Percentiles rank a stretch among this genome's conserved stretches.
phyloP scores from a whole-genome alignment of 2,888 invertebrate genomes.

The Acanthosepion lycidas region DNA sequence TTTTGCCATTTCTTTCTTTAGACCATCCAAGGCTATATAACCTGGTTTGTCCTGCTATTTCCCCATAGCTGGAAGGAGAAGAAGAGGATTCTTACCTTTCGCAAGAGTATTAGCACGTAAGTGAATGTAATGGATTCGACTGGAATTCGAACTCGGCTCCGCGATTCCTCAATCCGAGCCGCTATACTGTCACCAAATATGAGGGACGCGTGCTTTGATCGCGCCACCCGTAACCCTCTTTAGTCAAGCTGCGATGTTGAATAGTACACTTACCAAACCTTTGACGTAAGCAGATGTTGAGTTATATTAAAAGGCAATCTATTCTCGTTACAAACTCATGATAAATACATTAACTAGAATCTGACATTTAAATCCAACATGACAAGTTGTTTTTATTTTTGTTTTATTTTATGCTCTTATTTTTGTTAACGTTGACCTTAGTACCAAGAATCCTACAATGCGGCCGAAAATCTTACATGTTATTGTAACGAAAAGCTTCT shows the following conservation, averaged over 20 bases:
- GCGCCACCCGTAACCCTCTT: neutral
- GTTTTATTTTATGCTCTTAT: neutral
- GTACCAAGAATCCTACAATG: neutral
- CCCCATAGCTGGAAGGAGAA: too few species aligned
- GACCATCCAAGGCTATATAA: too few species aligned
- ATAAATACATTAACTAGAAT: neutral
- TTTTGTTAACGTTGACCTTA: neutral
- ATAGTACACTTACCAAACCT: neutral
- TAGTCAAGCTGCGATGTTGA: neutral
- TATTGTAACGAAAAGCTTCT: too few species aligned
- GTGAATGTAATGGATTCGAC: too few species aligned
- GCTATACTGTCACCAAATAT: neutral
- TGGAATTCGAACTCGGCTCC: too few species aligned
- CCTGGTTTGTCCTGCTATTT: too few species aligned
- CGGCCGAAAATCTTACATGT: too few species aligned
- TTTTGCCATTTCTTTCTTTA: too few species aligned
- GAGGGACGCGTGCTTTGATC: neutral
- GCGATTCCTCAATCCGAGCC: too few species aligned
- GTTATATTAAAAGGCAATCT: neutral
- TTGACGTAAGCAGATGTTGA: slow-evolving; percentile 33
- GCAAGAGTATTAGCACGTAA: too few species aligned
- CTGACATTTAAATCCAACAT: neutral
- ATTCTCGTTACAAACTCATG: slow-evolving; percentile 7
- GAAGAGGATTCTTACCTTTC: too few species aligned
- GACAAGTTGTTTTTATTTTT: neutral